Evolutionary conservation across 2,113 vertebrate species (phyloP).

Genomic region (Formicarius rufipectus): DNA sequence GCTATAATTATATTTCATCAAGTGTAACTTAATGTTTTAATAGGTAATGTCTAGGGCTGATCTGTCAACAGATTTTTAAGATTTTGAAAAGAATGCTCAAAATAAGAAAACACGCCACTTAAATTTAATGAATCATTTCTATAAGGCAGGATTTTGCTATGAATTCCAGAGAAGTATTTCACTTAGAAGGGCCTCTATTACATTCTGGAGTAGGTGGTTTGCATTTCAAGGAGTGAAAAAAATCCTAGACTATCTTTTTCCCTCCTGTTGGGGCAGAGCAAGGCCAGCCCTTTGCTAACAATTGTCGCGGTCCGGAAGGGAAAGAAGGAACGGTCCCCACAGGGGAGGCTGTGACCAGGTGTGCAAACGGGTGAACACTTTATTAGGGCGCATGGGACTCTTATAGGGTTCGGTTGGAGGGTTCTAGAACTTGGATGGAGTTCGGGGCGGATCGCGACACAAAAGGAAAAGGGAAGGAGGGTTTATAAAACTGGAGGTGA

Average conservation of each 20-base stretch:
- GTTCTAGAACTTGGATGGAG: too few species aligned
- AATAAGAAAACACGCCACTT: slow-evolving; percentile 65
- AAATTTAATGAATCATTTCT: slow-evolving; percentile 50
- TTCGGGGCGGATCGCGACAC: too few species aligned
- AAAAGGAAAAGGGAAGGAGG: too few species aligned
- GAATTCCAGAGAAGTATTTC: not conserved
- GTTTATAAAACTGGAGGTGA: too few species aligned
- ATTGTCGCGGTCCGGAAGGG: too few species aligned
- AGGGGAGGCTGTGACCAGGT: too few species aligned
- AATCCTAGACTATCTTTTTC: not conserved
- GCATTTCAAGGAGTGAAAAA: not conserved
- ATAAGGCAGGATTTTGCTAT: not conserved
- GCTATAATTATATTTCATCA: slow-evolving; percentile 66
- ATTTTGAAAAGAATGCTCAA: slow-evolving; percentile 62
- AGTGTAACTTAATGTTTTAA: slow-evolving; percentile 67
- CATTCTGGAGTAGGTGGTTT: slow-evolving; percentile 11
- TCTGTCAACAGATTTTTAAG: slow-evolving; percentile 60
- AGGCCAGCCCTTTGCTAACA: not conserved
- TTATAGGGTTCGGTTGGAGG: too few species aligned
- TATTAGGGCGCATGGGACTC: too few species aligned
- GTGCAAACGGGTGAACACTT: too few species aligned
- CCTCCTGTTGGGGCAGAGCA: not conserved
- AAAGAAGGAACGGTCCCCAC: too few species aligned
- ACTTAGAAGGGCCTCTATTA: not conserved
- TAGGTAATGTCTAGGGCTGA: slow-evolving; percentile 45